Evolutionary conservation across 2,888 invertebrate species (phyloP), one percentile per base, ranked within the genome.

Genomic region (Drosophila longiperda): DNA sequence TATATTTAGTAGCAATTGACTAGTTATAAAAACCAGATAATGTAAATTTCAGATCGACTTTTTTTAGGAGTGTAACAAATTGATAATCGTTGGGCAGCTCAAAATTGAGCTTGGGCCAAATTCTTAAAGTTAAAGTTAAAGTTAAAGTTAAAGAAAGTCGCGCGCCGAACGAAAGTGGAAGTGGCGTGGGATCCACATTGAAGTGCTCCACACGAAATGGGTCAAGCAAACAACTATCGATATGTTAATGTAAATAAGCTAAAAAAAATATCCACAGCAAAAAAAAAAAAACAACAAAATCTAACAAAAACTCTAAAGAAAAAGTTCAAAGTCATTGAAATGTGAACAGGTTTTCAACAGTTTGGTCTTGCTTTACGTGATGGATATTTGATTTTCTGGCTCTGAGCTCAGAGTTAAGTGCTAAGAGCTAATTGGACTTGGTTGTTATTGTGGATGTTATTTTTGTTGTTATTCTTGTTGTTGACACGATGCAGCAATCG

Each of bases 301-400:
- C 38, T 26, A 29, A 29, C 29, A 59, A 45, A 20, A 42, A 20
- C 38, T 48, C 66, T 59, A 23, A 42, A n/a, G 36, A 3, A 29
- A 40, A 83, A 89, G 88, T 86, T 86, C 90, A 87, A 86, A 86
- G 90, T 86, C 90, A 89, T 89, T 82, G 88, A 87, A 84, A 77
- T 66, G 77, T 77, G 82, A 86, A 83, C 86, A 78, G 88, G 90
- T 84, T 86, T 89, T 66, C 75, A 72, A 72, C 26, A 53, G 45
- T 4, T 23, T 45, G 15, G 23, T 15, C 29, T 29, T 64, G 61
- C 68, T 8, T 61, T 75, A 89, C 85, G 89, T 85, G 89, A 83
- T 84, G 76, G 73, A 66, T 87, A 83, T 82, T 84, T 72, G 82
- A 78, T 83, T 82, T 76, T 73, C 67, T 66, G 68, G 61, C 71